phyloP scores from a whole-genome alignment of 2,113 vertebrate genomes.

The Strix uralensis region DNA sequence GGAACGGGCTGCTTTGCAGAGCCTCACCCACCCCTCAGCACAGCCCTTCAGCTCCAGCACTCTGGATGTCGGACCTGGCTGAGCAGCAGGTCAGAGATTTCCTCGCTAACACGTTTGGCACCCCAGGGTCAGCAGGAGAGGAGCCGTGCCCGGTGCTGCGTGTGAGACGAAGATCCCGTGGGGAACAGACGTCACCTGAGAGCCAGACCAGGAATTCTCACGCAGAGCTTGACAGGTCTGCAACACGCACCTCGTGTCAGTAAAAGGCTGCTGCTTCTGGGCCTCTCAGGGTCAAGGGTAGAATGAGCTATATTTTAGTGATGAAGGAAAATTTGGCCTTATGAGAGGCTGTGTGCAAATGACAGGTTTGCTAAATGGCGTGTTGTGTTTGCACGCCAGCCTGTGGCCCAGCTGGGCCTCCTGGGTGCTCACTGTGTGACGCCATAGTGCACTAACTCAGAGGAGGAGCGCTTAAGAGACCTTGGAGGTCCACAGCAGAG shows the following conservation, averaged over 20 bases:
- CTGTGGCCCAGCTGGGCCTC: neutral
- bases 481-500: neutral
- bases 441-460: fast-evolving
- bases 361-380: neutral
- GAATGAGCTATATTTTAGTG: neutral
- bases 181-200: fast-evolving
- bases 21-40: neutral
- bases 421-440: neutral
- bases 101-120: neutral
- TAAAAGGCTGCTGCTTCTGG: neutral
- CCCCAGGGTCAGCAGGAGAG: neutral
- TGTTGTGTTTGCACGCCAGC: neutral
- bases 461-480: neutral
- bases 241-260: fast-evolving
- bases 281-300: neutral
- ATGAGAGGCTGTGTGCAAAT: neutral
- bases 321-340: neutral
- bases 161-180: neutral
- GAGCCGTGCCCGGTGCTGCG: neutral
- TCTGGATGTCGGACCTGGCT: neutral
- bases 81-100: neutral
- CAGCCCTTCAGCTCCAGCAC: neutral
- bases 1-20: neutral
- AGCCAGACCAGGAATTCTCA: neutral
- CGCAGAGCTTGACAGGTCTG: neutral